phyloP scores from a whole-genome alignment of 2,797 vertebrate species.

The Liasis olivaceus region DNA sequence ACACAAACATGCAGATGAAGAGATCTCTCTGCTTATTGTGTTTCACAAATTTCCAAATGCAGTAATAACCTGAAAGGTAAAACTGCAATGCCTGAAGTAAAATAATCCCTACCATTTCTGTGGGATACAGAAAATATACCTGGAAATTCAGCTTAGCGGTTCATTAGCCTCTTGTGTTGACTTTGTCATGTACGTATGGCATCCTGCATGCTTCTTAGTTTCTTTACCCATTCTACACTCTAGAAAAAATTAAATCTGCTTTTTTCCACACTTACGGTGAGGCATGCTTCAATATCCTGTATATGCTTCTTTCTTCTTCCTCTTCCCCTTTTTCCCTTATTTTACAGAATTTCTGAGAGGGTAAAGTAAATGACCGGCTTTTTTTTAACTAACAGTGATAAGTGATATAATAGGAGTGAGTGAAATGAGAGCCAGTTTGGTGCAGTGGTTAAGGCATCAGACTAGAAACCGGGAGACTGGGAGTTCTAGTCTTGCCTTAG shows the following conservation, averaged over 20 bases:
- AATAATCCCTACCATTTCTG: neutral
- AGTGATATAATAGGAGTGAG: no score
- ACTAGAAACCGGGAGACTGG: no score
- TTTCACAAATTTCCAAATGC: neutral
- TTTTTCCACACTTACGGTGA: neutral
- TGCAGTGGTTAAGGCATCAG: no score
- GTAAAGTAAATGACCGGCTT: neutral
- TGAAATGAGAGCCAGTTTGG: no score
- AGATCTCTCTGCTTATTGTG: neutral
- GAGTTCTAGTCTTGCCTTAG: no score
- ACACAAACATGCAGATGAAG: neutral
- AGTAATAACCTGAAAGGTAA: neutral
- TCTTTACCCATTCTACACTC: neutral
- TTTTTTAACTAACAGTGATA: no score
- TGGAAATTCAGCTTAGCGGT: no score
- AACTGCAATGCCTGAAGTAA: neutral
- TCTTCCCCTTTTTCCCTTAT: no score
- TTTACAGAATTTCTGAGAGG: no score
- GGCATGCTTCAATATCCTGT: neutral
- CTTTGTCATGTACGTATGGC: neutral
- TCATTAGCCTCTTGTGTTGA: neutral
- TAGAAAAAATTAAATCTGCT: neutral
- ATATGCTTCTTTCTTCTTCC: no score
- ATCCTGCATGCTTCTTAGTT: neutral
- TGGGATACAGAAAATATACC: neutral